Base-by-base conservation (phyloP, 2,113 vertebrate genomes). In the Orcinus orca region DNA sequence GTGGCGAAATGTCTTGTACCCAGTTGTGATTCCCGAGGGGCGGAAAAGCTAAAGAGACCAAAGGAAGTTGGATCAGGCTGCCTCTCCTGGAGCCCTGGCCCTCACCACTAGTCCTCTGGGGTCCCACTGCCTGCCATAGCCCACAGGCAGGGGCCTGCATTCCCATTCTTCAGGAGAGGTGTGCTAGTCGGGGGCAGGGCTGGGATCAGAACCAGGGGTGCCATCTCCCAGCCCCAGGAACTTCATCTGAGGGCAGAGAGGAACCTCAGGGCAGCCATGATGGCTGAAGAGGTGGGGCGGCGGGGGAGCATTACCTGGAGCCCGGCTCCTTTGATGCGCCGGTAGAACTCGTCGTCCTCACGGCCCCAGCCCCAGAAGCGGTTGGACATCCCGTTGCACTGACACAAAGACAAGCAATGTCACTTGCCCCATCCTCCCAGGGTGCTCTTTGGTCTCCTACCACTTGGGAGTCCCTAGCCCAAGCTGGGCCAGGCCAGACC, bases 321-420 rank as follows among this genome's bases (percentile, higher is more conserved):
- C 62, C 99, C 99, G 0, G 99, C 99, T 97, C 99, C 99, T 98
- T 98, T 99, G 74, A 99, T 99, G 58, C 99, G 98, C 44, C 99
- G 98, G 97, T 99, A 99, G 98, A 99, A 99, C 98, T 99, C 99
- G 0, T 99, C 99, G 0, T 99, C 99, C 97, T 99, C 99, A 17
- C 99, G 97, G 76, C 99, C 99, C 99, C 99, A 99, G 82, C 99
- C 99, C 99, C 99, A 99, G 98, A 99, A 99, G 87, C 99, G 99
- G 98, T 99, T 99, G 14, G 99, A 99, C 99, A 99, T 99, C 77
- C 99, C 99, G 0, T 99, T 99, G 98, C 99, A 99, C 99, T 99
- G 98, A 21, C 97, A 98, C 0, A 94, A 85, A 98, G 5, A 98
- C 44, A 98, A 80, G 53, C 7, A 79, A n/a, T 3, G n/a, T 68